Base-by-base conservation (phyloP, 2,113 vertebrate species). In the Gobiocypris rarus region DNA sequence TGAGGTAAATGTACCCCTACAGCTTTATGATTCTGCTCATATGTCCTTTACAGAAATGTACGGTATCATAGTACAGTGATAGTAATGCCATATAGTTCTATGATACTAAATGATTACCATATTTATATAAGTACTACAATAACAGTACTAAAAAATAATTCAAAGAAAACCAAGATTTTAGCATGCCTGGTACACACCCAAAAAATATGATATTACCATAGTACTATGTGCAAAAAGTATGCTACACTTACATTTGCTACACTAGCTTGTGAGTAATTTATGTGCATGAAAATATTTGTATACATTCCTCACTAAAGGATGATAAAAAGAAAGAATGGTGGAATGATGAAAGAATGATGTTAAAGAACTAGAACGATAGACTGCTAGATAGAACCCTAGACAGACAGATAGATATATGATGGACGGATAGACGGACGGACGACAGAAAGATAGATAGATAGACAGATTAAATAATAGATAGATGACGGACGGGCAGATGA, bases 51-150 rank as follows among this genome's bases (percentile, higher is more conserved):
- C 5, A n/a, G 38, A 71, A 71, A 71, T 43, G 38, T 24, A 45
- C 5, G 10, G 9, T 70, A 4, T 1, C 17, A n/a, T n/a, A 0
- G 0, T 70, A 43, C 38, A 22, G 67, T 43, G 9, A 70, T 70
- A 19, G 0, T 54, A 67, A 67, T 19, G 8, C 14, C 5, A 43
- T n/a, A 41, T 7, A 70, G 9, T 34, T 22, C 17, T 19, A 38
- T 70, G 19, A 70, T 17, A 34, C 28, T 65, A 65, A 34, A 65
- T 65, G 28, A 67, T 67, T 67, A 34, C 15, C 63, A 67, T 67
- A 67, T 67, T 19, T 9, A 19, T 67, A 34, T 7, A 54, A 22
- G 17, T 4, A 34, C 28, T 34, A 34, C 15, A 67, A 7, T 34
- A 17, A 65, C 14, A 65, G 28, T 34, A 67, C 28, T 67, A 34